A percentile compares a stretch with the other conserved stretches of the same genome.
These are phyloP conservation scores for Drosophila borborema DNA, from an alignment of 2,888 invertebrate species.

Conservation along the genomic window DNA sequence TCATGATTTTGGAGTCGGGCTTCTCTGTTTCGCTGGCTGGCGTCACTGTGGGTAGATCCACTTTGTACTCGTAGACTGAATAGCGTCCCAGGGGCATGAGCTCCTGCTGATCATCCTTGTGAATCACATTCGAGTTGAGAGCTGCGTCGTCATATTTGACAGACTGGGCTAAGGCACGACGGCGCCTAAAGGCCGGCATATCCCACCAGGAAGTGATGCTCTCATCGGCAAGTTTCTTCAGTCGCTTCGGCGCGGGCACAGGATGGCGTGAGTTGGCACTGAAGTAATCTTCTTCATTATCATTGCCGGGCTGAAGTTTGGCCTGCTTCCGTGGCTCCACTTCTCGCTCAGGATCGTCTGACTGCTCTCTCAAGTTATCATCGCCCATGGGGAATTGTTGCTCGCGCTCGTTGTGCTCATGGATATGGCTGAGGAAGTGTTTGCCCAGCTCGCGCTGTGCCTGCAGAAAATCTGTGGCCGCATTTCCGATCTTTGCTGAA, in stretches of 20 bases:
- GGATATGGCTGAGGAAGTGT: slow-evolving; percentile 63
- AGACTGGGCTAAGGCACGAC: slow-evolving; percentile 53
- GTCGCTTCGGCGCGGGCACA: slow-evolving; percentile 21
- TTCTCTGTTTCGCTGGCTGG: not conserved
- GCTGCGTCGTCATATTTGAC: slow-evolving; percentile 37
- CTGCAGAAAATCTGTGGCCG: slow-evolving; percentile 64
- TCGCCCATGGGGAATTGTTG: slow-evolving; percentile 34
- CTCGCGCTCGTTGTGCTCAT: slow-evolving; percentile 55
- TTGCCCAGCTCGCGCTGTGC: slow-evolving; percentile 71
- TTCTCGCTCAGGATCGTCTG: not conserved
- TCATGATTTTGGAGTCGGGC: slow-evolving; percentile 56
- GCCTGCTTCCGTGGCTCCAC: not conserved
- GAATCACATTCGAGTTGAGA: slow-evolving; percentile 71
- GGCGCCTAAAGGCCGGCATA: slow-evolving; percentile 53
- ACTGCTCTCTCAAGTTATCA: slow-evolving; percentile 22
- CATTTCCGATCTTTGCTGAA: slow-evolving; percentile 39
- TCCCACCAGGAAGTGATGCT: slow-evolving; percentile 77
- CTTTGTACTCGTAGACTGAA: slow-evolving; percentile 59
- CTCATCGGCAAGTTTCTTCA: slow-evolving; percentile 40
- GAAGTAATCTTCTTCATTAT: slow-evolving; percentile 55
- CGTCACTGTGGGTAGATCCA: slow-evolving; percentile 30
- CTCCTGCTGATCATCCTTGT: slow-evolving; percentile 64
- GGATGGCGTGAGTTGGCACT: slow-evolving; percentile 37
- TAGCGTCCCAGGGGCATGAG: slow-evolving; percentile 54
- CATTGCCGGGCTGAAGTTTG: not conserved